Base-by-base conservation (phyloP, 2,797 vertebrate species). In the Tragelaphus eurycerus region DNA sequence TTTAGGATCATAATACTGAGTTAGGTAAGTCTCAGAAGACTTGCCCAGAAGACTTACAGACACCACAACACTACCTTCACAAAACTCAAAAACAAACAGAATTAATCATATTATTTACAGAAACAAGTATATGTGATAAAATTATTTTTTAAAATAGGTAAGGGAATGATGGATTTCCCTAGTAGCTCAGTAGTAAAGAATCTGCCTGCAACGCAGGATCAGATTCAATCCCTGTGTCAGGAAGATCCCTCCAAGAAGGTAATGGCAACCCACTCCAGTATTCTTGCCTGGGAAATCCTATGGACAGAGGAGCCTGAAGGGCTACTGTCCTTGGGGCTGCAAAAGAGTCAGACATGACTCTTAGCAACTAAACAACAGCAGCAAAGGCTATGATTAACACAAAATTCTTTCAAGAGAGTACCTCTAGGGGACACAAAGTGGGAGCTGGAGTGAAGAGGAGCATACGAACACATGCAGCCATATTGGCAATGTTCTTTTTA, bases 371-470 rank as follows among this genome's bases (percentile, higher is more conserved):
- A 74, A 43, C 71, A 43, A 74, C 34, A 74, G 14, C 23, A 74
- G 71, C 38, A 74, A 74, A 76, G 71, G 21, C 46, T 90, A 54
- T 67, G 25, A 59, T n/a, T 93, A 89, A 82, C 60, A 94, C 43
- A 85, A 85, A 95, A 82, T 83, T 92, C 43, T 43, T 43, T 43
- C 67, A 93, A 95, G 54, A 93, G 59, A 79, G 27, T 93, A 93
- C 38, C 48, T 78, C 67, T 57, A 71, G 27, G 11, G 29, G 31
- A 71, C 34, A 17, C 31, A 57, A 85, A 74, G 60, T 74, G 46
- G 34, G 31, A 67, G 34, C 3, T 46, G 31, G 64, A 14, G 10
- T 86, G 54, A 60, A 27, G 11, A 78, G 27, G 50, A 25, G 13
- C 43, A 64, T 29, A 74, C 9, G 34, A 55, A 83, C n/a, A 25